Conservation (phyloP, 30 jellyfish, hydroid and myxozoan genomes). For the Nemopilema nomurai region DNA sequence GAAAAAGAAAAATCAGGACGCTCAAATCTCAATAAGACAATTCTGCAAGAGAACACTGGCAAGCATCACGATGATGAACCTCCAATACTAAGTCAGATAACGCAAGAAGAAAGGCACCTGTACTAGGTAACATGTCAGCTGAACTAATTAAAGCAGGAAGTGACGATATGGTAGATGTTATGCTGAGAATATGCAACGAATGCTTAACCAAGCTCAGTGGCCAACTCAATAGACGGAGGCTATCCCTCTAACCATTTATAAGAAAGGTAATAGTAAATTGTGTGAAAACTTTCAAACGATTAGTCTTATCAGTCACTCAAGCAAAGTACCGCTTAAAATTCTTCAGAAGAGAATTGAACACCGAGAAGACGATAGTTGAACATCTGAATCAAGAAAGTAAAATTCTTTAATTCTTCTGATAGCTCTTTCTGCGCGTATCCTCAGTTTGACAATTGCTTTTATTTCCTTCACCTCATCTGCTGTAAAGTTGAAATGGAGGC, state of each 20-base stretch:
- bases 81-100: slow-evolving; percentile 13
- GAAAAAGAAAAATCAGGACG: too few relatives aligned
- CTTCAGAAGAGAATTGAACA: slow-evolving; percentile 43
- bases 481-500: too few relatives aligned
- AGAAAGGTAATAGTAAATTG: slow-evolving; percentile 16
- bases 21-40: not conserved
- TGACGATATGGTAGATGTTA: slow-evolving; percentile 12
- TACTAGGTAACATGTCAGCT: slow-evolving; percentile 21
- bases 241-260: slow-evolving; percentile 5
- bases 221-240: slow-evolving; percentile 53
- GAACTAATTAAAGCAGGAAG: slow-evolving; percentile 51
- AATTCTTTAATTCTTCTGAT: too few relatives aligned
- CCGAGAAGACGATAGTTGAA: too few relatives aligned
- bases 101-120: slow-evolving; percentile 38
- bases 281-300: slow-evolving; percentile 48
- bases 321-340: slow-evolving; percentile 17
- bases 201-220: slow-evolving; percentile 7
- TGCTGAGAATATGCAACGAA: slow-evolving; percentile 17
- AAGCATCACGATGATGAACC: slow-evolving; percentile 22
- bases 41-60: slow-evolving; percentile 1
- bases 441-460: too few relatives aligned
- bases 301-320: slow-evolving; percentile 43
- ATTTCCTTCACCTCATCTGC: too few relatives aligned
- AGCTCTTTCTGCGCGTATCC: too few relatives aligned
- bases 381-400: too few relatives aligned